Base-by-base conservation (phyloP, 2,888 invertebrate genomes). In the Hartigia nigra region DNA sequence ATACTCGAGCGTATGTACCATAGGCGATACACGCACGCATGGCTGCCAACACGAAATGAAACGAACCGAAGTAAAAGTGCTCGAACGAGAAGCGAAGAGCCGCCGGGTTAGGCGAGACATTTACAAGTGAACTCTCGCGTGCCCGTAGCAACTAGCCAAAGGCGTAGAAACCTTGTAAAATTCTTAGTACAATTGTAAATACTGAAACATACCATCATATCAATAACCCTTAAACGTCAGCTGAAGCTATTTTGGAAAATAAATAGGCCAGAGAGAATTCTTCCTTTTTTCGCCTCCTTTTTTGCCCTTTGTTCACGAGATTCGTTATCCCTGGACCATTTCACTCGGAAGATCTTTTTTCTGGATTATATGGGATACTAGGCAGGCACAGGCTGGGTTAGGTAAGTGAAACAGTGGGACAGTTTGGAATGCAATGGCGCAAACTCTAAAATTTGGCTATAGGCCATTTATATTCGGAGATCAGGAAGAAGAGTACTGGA, bases 41-140 rank as follows among this genome's bases (percentile, higher is more conserved):
- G 70, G 69, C 32, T n/a, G 72, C 70, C 72, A 31, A 39, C 74
- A 69, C 81, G 76, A 77, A 80, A 78, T 81, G 79, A 79, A 78
- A 82, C 78, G 81, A 82, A 81, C 80, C 82, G 55, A 55, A 55
- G 55, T 55, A 23, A 23, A 55, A 55, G 23, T 55, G 23, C 55
- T 55, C 55, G 72, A 72, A 31, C 12, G 34, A 72, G 72, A 72
- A 72, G 23, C 72, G 72, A 72, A 72, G 72, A 34, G 12, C 12
- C 12, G 12, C 12, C 12, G 31, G 32, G 12, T 72, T 34, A 34
- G 14, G 72, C 72, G 72, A 72, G 32, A 12, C 34, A 72, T 31
- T 31, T 72, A 72, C 72, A 31, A 72, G 72, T 34, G 72, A 34
- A 72, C 34, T 72, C 72, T 72, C 72, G 72, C 31, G 72, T 34